Evolutionary conservation across 2,797 vertebrate species (phyloP), one percentile per base, ranked within the genome.

Genomic region (Perdix hodgsoniae): DNA sequence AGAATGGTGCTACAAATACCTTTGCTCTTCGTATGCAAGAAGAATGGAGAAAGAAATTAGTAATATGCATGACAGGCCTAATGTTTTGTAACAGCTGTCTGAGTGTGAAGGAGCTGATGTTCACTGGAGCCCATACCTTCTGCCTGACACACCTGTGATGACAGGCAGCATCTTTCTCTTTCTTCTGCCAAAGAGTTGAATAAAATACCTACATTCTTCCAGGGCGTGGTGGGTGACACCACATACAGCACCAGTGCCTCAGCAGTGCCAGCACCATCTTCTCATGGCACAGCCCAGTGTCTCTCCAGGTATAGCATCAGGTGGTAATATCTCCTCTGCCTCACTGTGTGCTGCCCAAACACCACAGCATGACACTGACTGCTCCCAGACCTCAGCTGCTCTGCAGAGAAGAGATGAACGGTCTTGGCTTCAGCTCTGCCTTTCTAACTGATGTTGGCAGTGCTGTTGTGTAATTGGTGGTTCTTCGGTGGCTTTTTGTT

Each of bases 141-240:
- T 35, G 15, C 19, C 44, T 74, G 66, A 69, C 50, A 73, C 31
- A 69, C 37, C 33, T 7, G 1, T 31, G 69, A 42, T 83, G 75
- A 76, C 0, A 82, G 26, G 33, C 17, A 80, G 44, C 8, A 77
- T 37, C 6, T 86, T 76, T 56, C 26, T 61, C 18, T 73, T 63
- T 59, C 50, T 42, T 19, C 29, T 91, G 77, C 77, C 91, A 92
- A 59, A 42, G 26, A 24, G 35, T 7, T 66, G 67, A 80, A 66
- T 47, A 72, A 90, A 52, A n/a, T n/a, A 54, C 29, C 26, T 42
- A 40, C 67, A 49, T 77, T 81, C 73, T 93, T 78, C 18, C 82
- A 89, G 93, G 95, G 94, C n/a, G 91, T 95, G 94, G 95, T 75
- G 76, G 66, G 85, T 94, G 87, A 83, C 87, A 92, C 61, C 77